Conservation (phyloP, 2,888 invertebrate species). For the Oeneis ivallda region DNA sequence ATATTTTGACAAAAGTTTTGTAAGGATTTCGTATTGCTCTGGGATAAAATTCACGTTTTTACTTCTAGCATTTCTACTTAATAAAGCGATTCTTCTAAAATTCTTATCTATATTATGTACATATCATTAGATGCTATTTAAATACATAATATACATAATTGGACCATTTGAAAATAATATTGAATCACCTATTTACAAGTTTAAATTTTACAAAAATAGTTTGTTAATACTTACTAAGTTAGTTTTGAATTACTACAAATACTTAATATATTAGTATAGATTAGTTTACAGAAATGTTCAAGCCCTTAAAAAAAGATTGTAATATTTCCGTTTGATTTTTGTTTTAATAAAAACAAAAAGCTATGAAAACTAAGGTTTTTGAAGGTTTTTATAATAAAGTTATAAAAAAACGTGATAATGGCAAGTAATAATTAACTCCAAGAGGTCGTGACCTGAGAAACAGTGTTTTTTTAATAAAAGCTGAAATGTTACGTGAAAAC, state of each 20-base stretch:
- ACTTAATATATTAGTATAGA: too few relatives aligned
- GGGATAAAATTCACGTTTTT: background rate
- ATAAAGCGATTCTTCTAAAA: slow-evolving; percentile 19
- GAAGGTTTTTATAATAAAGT: background rate
- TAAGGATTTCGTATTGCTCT: background rate
- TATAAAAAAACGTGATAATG: too few relatives aligned
- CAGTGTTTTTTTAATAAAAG: too few relatives aligned
- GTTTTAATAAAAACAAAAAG: background rate
- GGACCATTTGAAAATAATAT: slow-evolving; percentile 34
- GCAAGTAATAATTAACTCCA: too few relatives aligned
- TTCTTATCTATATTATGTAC: background rate
- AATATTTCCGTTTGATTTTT: background rate
- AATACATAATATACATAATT: slow-evolving; percentile 28
- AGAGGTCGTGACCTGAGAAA: too few relatives aligned
- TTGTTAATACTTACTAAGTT: slow-evolving; percentile 1
- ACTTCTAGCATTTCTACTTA: slow-evolving; percentile 15
- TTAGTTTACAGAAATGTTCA: background rate
- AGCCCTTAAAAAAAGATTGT: background rate
- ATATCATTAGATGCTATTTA: slow-evolving; percentile 6
- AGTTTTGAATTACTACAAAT: background rate
- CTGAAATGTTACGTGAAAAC: too few relatives aligned
- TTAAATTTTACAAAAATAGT: slow-evolving; percentile 20
- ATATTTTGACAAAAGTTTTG: too few relatives aligned
- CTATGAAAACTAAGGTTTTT: too few relatives aligned
- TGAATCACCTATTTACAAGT: slow-evolving; percentile 22